Evolutionary conservation across 2,888 invertebrate genomes (phyloP), one percentile per base, ranked within the genome.

Genomic region (Hypselothyrea guttata): DNA sequence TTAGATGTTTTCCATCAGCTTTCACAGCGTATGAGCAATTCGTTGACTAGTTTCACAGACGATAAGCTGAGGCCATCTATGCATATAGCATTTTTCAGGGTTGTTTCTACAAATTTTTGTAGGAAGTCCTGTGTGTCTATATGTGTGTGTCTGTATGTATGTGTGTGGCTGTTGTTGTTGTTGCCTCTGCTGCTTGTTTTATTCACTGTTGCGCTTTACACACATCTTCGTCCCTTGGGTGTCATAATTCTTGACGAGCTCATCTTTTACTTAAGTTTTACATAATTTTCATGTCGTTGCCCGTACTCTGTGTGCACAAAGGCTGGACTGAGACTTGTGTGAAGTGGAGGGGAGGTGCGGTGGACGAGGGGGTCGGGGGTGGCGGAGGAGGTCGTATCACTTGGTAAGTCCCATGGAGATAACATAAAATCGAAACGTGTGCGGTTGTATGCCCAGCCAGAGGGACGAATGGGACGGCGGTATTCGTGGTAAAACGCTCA

Each of bases 211-310:
- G 73, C 66, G 66, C 74, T 76, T 65, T 71, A 66, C 75, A 71
- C 71, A 76, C 64, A 72, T 63, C 73, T 77, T 58, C 66, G 77
- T 88, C 90, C 88, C 89, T 62, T 60, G 90, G 86, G 90, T 88
- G 88, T 89, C 89, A 90, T 90, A 90, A 89, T 87, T 89, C 87
- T 83, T 88, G 89, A 89, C 88, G 87, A 89, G 89, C 89, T 89
- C 89, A 89, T 90, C 90, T 90, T 88, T 90, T 89, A 89, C 89
- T 89, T 89, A 88, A 89, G 88, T 89, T 90, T 88, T 89, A 87
- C 88, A 89, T 89, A 89, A 88, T 89, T 88, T 78, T 87, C 84
- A 84, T 84, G 81, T 82, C 70, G 87, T 84, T 81, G 87, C 45
- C 63, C 56, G 75, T 51, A 35, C 59, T 22, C 38, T 38, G 16